Percentiles rank a stretch among this genome's conserved stretches.
phyloP scores from a whole-genome alignment of 2,888 invertebrate species.

The Caenorhabditis sp. region DNA sequence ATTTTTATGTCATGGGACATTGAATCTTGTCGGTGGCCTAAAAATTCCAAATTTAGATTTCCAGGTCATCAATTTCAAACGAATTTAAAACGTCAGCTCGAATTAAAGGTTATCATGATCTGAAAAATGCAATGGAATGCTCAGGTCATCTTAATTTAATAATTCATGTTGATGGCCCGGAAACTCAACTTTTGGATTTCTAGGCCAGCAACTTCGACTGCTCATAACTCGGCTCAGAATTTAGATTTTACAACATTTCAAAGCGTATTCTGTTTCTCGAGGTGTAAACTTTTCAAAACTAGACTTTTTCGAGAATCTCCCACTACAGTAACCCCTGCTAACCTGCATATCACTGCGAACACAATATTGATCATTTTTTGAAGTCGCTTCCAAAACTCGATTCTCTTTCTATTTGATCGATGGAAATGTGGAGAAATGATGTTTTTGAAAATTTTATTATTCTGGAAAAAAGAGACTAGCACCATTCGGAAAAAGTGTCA shows the following conservation, averaged over 20 bases:
- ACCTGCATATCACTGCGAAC: conserved; percentile 9
- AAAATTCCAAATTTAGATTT: not conserved
- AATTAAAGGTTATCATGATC: not conserved
- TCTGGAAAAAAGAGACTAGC: conserved; percentile 11
- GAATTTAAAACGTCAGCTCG: not conserved
- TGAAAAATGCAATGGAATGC: not conserved
- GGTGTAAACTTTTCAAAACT: not conserved
- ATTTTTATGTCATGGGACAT: no score
- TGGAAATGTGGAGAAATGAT: no score
- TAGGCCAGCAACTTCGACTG: not conserved
- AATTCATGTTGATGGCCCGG: not conserved
- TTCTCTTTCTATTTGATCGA: no score
- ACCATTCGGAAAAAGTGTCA: conserved; percentile 15
- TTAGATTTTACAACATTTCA: not conserved
- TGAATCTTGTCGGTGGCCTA: not conserved
- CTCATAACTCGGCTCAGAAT: not conserved
- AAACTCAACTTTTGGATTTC: not conserved
- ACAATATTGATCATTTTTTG: conserved; percentile 11
- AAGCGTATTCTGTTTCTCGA: not conserved
- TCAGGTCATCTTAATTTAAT: not conserved
- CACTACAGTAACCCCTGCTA: not conserved
- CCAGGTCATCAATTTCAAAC: not conserved
- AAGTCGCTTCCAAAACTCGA: no score
- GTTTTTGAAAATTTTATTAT: not conserved
- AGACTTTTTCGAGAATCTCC: not conserved